Evolutionary conservation across 2,888 invertebrate genomes (phyloP), one percentile per base, ranked within the genome.

Genomic region (Anorthoa munda): DNA sequence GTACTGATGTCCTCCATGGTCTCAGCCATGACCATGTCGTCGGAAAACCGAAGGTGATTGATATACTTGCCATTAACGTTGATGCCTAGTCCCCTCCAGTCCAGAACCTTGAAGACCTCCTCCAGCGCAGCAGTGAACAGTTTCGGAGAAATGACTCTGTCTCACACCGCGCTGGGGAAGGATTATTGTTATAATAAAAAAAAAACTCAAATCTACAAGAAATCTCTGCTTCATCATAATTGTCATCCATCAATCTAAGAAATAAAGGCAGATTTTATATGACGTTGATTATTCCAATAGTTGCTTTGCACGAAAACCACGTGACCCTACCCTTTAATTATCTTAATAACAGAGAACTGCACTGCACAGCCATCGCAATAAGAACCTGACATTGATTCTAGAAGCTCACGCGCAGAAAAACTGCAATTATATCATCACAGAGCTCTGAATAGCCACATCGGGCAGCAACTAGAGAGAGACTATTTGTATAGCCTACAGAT

Each of bases 291-390:
- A 18, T 9, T 18, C 18, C 2, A 51, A 51, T 58, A 51, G 13
- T 31, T 31, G 48, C 2, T 21, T 13, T 18, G 4, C 13, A 39
- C 4, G 2, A 2, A 11, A 53, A 11, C 4, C n/a, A 23, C 18
- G 18, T 48, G 31, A 18, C 59, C 18, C 48, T 45, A 5, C 7
- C 18, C 15, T 48, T 63, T 79, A 39, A 72, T 63, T 50, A 48
- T 23, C 13, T 61, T 63, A 79, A 73, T 72, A 79, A 79, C 56
- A 58, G 50, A 63, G 12, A 58, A 51, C 21, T 31, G 31, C 31
- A 7, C 48, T 50, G 4, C n/a, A n/a, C 5, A n/a, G 15, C 46
- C 39, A 59, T 45, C 18, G 21, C 11, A 11, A 66, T 48, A 53
- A 61, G 46, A 66, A 81, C 15, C 50, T 61, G 64, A 11, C 66